Evolutionary conservation across 1,140 invertebrate species (phyloP), one percentile per base, ranked within the genome.

Genomic region (Drosophila bocqueti): DNA sequence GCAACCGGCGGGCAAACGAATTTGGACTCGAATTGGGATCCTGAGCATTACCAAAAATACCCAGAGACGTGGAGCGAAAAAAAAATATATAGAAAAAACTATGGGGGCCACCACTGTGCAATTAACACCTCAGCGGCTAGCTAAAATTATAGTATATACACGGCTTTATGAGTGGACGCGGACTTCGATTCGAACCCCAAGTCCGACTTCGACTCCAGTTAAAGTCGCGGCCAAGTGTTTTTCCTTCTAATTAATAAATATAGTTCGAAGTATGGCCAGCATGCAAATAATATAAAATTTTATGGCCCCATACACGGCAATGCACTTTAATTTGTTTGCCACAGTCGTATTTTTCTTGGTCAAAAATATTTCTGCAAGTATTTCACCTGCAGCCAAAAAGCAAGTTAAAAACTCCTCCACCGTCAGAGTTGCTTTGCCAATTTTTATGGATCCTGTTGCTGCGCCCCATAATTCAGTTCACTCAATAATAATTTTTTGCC

Each of bases 241-340:
- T 61, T 77, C 64, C 73, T 83, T 80, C 85, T 84, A 89, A 89
- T 89, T 89, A 89, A 89, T 89, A 84, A 89, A 89, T 83, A 49
- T 49, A 49, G 24, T 49, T 65, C 60, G 43, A 58, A 81, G 16
- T 63, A n/a, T 40, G 54, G 58, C 36, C n/a, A 26, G 63, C 69
- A 81, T 73, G 80, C 73, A 81, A 87, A 89, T 79, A 81, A 75
- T 81, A 87, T 87, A 77, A 73, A 69, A 78, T 84, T 89, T 81
- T 76, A 89, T 89, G 29, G 54, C 63, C 40, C 50, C 50, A 64
- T 79, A 86, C 83, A 86, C 60, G 69, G 83, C 84, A 72, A 87
- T 84, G 84, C 84, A 87, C 84, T 87, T 81, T 72, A 83, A 84
- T 89, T 86, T 79, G 83, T 67, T 66, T 63, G 63, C 61, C 52